These are phyloP conservation scores for Lanius collurio DNA, from an alignment of 2,113 vertebrate species.

Conservation along the genomic window DNA sequence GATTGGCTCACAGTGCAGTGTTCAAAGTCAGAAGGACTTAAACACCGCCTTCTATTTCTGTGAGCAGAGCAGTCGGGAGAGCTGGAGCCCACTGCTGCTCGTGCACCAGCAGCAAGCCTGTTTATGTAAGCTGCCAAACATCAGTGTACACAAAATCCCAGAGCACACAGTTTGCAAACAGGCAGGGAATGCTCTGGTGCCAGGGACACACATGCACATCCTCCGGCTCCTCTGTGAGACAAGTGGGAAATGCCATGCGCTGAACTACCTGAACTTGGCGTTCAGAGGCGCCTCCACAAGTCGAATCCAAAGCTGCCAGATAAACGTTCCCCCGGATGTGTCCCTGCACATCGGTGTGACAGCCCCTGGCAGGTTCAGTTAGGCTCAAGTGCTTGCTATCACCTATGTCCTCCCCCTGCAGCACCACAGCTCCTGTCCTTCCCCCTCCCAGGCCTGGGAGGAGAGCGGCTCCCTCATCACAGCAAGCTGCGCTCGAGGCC, in stretches of 20 bases:
- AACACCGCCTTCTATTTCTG: not conserved
- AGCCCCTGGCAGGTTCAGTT: not conserved
- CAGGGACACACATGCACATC: not conserved
- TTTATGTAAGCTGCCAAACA: not conserved
- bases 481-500: accelerated
- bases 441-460: too few species aligned
- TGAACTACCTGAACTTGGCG: not conserved
- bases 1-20: accelerated
- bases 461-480: accelerated
- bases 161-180: not conserved
- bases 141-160: not conserved
- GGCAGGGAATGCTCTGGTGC: not conserved
- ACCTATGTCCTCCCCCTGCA: not conserved
- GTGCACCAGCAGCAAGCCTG: not conserved
- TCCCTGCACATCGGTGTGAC: not conserved
- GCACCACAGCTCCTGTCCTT: not conserved
- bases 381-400: not conserved
- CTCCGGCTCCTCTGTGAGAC: not conserved
- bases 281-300: not conserved
- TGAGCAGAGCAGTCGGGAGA: not conserved
- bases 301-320: not conserved
- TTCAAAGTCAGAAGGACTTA: not conserved
- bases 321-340: not conserved
- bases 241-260: accelerated
- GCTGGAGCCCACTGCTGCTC: not conserved